These are phyloP conservation scores for Simalia tracyae DNA, from an alignment of 2,797 vertebrate genomes.

Conservation along the genomic window DNA sequence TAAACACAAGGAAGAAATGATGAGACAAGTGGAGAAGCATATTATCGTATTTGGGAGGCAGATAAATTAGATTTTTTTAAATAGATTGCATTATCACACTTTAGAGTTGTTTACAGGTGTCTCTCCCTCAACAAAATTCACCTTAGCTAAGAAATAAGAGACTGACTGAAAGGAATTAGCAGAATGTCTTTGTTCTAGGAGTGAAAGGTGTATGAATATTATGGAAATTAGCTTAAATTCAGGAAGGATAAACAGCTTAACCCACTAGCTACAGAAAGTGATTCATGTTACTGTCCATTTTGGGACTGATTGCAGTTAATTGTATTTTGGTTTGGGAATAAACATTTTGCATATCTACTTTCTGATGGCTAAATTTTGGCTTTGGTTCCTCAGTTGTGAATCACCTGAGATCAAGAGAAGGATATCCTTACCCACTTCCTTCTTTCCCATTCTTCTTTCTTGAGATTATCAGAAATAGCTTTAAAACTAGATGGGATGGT, in stretches of 20 bases:
- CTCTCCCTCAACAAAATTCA: neutral
- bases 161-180: neutral
- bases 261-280: neutral
- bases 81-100: neutral
- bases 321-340: constrained; percentile 14
- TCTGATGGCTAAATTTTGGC: neutral
- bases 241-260: constrained; percentile 18
- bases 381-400: neutral
- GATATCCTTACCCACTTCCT: neutral
- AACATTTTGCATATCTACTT: neutral
- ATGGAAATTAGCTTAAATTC: constrained; percentile 27
- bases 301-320: neutral
- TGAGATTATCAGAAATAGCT: neutral
- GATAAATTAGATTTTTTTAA: no score
- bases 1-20: neutral
- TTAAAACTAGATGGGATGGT: neutral
- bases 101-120: constrained; percentile 11
- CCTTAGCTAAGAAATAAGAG: constrained; percentile 3
- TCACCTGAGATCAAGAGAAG: neutral
- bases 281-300: constrained; percentile 38
- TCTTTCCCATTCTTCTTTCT: neutral
- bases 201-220: constrained; percentile 9
- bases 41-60: neutral
- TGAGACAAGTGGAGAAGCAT: neutral
- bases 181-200: neutral